phyloP scores from a whole-genome alignment of 2,888 invertebrate genomes.

The Apodemia hepburni region DNA sequence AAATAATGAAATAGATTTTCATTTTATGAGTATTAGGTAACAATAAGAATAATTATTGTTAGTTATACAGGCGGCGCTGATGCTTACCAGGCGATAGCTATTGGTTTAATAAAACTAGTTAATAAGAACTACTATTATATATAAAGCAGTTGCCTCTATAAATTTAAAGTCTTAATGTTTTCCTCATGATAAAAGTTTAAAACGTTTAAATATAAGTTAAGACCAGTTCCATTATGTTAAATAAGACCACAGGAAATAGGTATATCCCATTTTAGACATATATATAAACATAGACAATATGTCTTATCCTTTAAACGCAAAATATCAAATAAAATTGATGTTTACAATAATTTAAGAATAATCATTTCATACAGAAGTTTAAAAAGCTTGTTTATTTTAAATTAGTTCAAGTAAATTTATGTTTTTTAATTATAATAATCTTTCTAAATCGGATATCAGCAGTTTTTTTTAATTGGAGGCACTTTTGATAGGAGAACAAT shows the following conservation, averaged over 20 bases:
- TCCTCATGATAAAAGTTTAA: background rate
- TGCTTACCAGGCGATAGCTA: background rate
- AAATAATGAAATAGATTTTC: background rate
- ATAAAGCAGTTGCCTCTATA: background rate
- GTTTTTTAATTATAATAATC: no score
- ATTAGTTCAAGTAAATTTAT: no score
- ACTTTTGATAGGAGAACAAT: no score
- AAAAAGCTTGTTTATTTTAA: no score
- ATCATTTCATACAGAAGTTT: no score
- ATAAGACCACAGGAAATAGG: background rate
- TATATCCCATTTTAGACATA: background rate
- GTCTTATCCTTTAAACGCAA: background rate
- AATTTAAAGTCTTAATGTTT: background rate
- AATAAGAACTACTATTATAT: background rate
- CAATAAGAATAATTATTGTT: slow-evolving; percentile 5
- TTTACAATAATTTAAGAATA: no score
- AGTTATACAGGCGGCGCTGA: background rate
- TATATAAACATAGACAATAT: background rate
- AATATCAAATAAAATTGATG: no score
- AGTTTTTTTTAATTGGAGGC: background rate
- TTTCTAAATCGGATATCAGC: background rate
- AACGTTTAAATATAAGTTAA: background rate
- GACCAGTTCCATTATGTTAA: background rate
- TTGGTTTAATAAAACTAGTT: slow-evolving; percentile 1
- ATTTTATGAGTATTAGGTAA: background rate